Evolutionary conservation across 1,140 invertebrate genomes (phyloP), one percentile per base, ranked within the genome.

Genomic region (Asobara japonica): DNA sequence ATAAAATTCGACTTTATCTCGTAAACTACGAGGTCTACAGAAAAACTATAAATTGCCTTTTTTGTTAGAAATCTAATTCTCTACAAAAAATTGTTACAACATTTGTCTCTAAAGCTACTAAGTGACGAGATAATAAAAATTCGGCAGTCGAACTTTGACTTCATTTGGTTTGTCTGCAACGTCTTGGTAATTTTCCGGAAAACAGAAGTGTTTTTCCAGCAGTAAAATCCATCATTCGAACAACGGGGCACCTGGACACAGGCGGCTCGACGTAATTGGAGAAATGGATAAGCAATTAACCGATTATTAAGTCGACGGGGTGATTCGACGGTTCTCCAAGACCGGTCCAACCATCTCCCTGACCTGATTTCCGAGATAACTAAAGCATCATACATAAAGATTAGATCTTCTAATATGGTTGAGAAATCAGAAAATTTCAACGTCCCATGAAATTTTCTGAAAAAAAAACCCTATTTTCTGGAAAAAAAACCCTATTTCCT

Each of bases 231-330:
- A 36, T 36, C 62, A 65, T 13, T 31, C 2, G 30, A 31, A 62
- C 22, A 30, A 13, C 0, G 18, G n/a, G 8, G 18, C 18, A 33
- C 30, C 29, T 22, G 25, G 11, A 30, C 16, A n/a, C 45, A 67
- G 36, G 36, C 48, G 65, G 38, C 22, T 10, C 18, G n/a, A 2
- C 10, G 18, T 67, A 67, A 67, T 67, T 67, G 38, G 38, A 48
- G 22, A 56, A 56, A 13, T 56, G 51, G 6, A 48, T 13, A 56
- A 18, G 51, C 20, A 65, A 65, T 65, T 65, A 65, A 65, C 38
- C 38, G 30, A 65, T 18, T 3, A 65, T 41, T 16, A 18, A 36
- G 11, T 65, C 8, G 18, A 31, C 29, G 7, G 6, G 18, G n/a
- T 64, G 61, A 56, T 22, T 56, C 22, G 51, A 25, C 51, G 13